These are phyloP conservation scores for Caenorhabditis brenneri DNA, from an alignment of 1,140 invertebrate species.

Conservation along the genomic window DNA sequence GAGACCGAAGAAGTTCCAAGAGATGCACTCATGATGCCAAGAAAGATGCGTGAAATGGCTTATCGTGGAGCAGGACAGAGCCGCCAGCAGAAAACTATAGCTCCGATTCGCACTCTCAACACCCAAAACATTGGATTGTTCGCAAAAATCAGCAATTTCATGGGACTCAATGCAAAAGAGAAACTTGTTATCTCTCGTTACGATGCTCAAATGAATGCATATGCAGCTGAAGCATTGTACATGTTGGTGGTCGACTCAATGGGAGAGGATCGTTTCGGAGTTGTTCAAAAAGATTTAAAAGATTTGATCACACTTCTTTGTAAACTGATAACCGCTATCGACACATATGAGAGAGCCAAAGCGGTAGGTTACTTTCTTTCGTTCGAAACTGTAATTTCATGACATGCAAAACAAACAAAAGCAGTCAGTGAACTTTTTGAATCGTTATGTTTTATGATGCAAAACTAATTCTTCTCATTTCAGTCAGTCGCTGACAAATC, in stretches of 20 bases:
- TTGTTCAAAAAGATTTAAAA: constrained; percentile 80
- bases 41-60: constrained; percentile 37
- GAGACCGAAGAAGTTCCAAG: constrained; percentile 38
- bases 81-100: not conserved
- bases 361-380: constrained; percentile 45
- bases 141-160: not conserved
- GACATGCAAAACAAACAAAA: not conserved
- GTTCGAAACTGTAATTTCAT: not conserved
- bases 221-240: constrained; percentile 40
- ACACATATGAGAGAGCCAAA: constrained; percentile 50
- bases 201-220: constrained; percentile 29
- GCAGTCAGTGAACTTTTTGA: too few relatives aligned
- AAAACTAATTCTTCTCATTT: not conserved
- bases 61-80: not conserved
- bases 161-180: not conserved
- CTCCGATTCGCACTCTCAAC: not conserved
- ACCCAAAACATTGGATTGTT: not conserved
- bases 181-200: constrained; percentile 33
- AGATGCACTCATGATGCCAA: constrained; percentile 47
- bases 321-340: constrained; percentile 75
- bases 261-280: constrained; percentile 80
- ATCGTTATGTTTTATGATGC: not conserved
- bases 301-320: constrained; percentile 77
- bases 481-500: constrained; percentile 38
- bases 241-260: constrained; percentile 46